Evolutionary conservation across 1,140 invertebrate species (phyloP), one percentile per base, ranked within the genome.

Genomic region (Bacillus rossius): DNA sequence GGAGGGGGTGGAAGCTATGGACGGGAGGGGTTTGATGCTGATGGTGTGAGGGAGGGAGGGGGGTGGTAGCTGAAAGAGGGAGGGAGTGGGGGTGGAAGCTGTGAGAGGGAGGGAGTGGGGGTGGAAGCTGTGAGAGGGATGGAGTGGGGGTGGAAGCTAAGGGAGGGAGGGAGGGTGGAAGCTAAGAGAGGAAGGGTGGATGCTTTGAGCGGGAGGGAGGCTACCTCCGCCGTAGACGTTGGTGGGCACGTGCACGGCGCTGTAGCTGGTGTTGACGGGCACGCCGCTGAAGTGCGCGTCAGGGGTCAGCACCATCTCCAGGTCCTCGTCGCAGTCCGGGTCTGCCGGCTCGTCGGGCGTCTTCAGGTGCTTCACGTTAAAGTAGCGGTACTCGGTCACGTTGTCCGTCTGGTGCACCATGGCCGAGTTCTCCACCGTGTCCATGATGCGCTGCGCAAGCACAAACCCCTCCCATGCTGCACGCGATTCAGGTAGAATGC

Each of bases 231-330:
- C 91, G 71, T 89, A 98, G 40, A 98, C 94, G 74, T 96, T 96
- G 22, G 92, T 96, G 1, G 96, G 94, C 5, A 99, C 92, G 72
- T 98, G 95, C 4, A 98, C 91, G 34, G 92, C 89, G 65, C 92
- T 96, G 69, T 85, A 80, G 67, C 82, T 89, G 5, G 83, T 82
- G 71, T 96, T 96, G 2, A 97, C 91, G 10, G 82, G 75, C 19
- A 87, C 86, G 67, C 86, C 81, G 59, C 84, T 86, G 66, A 96
- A 97, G 67, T 92, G 86, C 17, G 79, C 71, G 72, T 91, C 88
- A 47, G 79, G 77, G 41, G 80, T 81, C 20, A 92, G 69, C 1
- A 79, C 72, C n/a, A 86, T 70, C 20, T 60, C 37, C 67, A 73
- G 55, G 20, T 59, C 55, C 13, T 42, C 45, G 13, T 58, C 37